Evolutionary conservation across 2,797 vertebrate species (phyloP).

Genomic region (Tachyglossus aculeatus): DNA sequence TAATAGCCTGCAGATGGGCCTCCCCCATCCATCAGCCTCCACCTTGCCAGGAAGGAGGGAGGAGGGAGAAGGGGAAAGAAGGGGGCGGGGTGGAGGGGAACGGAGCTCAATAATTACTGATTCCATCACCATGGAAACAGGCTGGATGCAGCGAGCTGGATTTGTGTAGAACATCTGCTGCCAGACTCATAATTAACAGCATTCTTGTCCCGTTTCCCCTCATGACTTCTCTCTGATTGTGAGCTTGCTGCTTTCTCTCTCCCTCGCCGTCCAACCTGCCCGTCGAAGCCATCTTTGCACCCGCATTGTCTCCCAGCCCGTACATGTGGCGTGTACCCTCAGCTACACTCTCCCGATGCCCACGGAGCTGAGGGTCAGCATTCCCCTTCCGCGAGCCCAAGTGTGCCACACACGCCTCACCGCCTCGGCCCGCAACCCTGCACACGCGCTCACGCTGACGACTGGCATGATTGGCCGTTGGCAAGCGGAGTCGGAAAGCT

Average conservation of each 20-base stretch:
- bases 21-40: slow-evolving; percentile 75
- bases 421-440: too few relatives aligned
- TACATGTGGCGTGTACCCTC: too few relatives aligned
- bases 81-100: slow-evolving; percentile 59
- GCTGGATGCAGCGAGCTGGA: slow-evolving; percentile 87
- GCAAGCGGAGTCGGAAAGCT: too few relatives aligned
- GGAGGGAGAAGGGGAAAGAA: slow-evolving; percentile 66
- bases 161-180: slow-evolving; percentile 86
- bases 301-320: too few relatives aligned
- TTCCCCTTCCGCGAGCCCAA: too few relatives aligned
- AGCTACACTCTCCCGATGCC: too few relatives aligned
- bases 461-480: too few relatives aligned
- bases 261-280: too few relatives aligned
- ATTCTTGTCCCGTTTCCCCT: slow-evolving; percentile 64
- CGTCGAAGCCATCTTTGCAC: too few relatives aligned
- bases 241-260: slow-evolving; percentile 49
- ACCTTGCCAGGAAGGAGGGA: slow-evolving; percentile 74
- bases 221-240: slow-evolving; percentile 50
- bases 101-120: slow-evolving; percentile 87
- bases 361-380: too few relatives aligned
- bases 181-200: slow-evolving; percentile 78
- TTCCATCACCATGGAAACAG: slow-evolving; percentile 97
- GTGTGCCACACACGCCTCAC: too few relatives aligned
- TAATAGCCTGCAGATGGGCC: slow-evolving; percentile 40
- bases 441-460: too few relatives aligned